phyloP scores from a whole-genome alignment of 1,140 invertebrate species.

The Argopecten irradians region DNA sequence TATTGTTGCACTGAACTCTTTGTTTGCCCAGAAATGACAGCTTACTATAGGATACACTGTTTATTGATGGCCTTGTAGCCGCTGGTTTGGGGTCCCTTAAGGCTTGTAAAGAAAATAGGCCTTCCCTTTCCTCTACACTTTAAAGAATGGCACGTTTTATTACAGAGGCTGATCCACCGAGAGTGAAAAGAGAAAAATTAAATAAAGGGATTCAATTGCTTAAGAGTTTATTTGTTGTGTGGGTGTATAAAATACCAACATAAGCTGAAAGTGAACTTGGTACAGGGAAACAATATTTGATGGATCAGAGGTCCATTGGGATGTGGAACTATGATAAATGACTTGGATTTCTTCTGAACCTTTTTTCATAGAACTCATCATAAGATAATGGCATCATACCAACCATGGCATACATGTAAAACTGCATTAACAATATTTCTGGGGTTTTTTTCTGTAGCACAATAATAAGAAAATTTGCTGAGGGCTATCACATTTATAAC shows the following conservation, averaged over 20 bases:
- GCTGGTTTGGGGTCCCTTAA: not conserved
- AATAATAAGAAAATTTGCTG: not conserved
- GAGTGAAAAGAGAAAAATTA: not conserved
- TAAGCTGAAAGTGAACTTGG: not conserved
- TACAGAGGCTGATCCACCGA: not conserved
- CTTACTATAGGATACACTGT: not conserved
- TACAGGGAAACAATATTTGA: not conserved
- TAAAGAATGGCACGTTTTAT: not conserved
- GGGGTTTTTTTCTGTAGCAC: not conserved
- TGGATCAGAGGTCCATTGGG: not conserved
- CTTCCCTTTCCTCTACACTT: not conserved
- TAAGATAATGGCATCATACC: not conserved
- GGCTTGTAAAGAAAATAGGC: not conserved
- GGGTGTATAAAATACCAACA: not conserved
- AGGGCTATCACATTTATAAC: not conserved
- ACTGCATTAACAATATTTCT: not conserved
- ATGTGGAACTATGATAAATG: not conserved
- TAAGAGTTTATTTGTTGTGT: not conserved
- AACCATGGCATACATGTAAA: no score
- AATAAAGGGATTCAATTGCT: not conserved
- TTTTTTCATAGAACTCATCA: not conserved
- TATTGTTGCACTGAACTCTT: no score
- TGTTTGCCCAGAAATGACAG: no score
- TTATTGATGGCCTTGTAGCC: no score
- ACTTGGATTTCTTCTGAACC: not conserved